A percentile compares a stretch with the other conserved stretches of the same genome.
Conservation (phyloP, 1,140 invertebrate species). For the Sitodiplosis mosellana region DNA sequence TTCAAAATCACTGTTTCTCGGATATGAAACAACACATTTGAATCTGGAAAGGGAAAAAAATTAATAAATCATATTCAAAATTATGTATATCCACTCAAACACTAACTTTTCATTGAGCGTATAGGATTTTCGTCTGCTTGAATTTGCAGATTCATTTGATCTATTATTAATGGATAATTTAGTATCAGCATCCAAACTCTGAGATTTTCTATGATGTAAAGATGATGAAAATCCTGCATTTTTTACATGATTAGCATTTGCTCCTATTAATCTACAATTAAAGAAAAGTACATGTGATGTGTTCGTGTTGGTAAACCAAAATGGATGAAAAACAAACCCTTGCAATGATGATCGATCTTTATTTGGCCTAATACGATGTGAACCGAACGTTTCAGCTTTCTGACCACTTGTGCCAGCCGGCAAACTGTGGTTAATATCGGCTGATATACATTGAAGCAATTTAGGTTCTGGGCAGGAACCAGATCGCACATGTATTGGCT, state of each 20-base stretch:
- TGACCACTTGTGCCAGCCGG: not conserved
- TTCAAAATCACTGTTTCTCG: constrained; percentile 86
- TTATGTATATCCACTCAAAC: no score
- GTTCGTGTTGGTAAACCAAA: no score
- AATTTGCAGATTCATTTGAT: constrained; percentile 1
- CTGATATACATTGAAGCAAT: constrained; percentile 43
- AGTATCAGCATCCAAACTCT: constrained; percentile 50
- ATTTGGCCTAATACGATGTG: constrained; percentile 18
- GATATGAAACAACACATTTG: constrained; percentile 82
- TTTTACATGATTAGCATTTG: no score
- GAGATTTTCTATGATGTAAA: constrained; percentile 54
- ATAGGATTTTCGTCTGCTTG: constrained; percentile 2
- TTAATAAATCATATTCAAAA: not conserved
- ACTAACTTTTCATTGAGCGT: constrained; percentile 12
- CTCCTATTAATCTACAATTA: no score
- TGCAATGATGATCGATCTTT: constrained; percentile 19
- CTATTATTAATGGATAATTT: no score
- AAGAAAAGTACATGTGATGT: no score
- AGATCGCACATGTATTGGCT: constrained; percentile 54
- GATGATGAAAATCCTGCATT: no score
- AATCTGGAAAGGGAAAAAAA: constrained; percentile 34
- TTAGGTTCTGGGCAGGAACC: constrained; percentile 82
- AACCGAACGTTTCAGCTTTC: constrained; percentile 13
- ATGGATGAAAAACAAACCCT: not conserved
- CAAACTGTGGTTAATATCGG: constrained; percentile 7